Evolutionary conservation across 1,140 invertebrate species (phyloP), one percentile per base, ranked within the genome.

Genomic region (Chironomus tepperi): DNA sequence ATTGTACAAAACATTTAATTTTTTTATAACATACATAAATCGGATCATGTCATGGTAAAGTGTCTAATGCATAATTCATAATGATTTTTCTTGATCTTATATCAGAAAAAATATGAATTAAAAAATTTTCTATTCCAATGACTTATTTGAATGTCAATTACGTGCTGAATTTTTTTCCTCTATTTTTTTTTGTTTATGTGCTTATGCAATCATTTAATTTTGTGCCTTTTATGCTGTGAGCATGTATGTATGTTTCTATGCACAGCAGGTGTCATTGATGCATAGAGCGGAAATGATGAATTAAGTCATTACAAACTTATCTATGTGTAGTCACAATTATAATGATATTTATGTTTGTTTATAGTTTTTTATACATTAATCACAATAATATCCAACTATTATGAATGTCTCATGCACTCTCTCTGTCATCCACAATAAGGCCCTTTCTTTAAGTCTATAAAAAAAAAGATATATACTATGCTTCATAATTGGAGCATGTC

Each of bases 271-370:
- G n/a, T 15, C 43, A 12, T n/a, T 57, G 47, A 57, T 57, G 47
- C 47, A 57, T 57, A 57, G 12, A 57, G 47, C 47, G 47, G 47
- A 57, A 57, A 57, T 57, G 47, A 57, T 57, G n/a, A 57, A 57
- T 57, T 57, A 57, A 57, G 47, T 57, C 47, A 57, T 57, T 57
- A 5, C 47, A n/a, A 57, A n/a, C n/a, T 15, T 12, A 57, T 57
- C 47, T 34, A 12, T 5, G 47, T 57, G 7, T 15, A n/a, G 47
- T 57, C 47, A 57, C 47, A 57, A 57, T 57, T n/a, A 57, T 57
- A 57, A 57, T 57, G n/a, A 57, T 57, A n/a, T n/a, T 47, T 12
- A 47, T 57, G 47, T 57, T n/a, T n/a, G 47, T 34, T 34, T 34
- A 34, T 34, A 34, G 24, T 34, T 34, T 34, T 34, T 34, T 34